phyloP scores from a whole-genome alignment of 2,888 invertebrate species.

The Keiferia lycopersicella region DNA sequence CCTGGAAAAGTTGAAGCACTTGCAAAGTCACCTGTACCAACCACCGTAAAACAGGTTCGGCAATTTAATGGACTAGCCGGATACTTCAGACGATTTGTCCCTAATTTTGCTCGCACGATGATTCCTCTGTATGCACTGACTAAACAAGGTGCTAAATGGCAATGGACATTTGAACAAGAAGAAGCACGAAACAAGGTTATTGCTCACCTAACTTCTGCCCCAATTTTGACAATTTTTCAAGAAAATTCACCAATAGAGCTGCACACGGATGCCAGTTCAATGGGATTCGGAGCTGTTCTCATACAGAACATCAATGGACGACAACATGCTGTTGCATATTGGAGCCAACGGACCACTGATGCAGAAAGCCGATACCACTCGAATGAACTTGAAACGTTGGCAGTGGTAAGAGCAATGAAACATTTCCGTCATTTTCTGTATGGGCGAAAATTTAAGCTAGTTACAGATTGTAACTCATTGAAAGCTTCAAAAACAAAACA shows the following conservation, averaged over 20 bases:
- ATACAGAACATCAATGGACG: conserved; percentile 26
- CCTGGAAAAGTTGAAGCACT: conserved; percentile 42
- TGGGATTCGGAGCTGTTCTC: conserved; percentile 37
- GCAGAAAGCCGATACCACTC: conserved; percentile 34
- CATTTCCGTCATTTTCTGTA: conserved; percentile 31
- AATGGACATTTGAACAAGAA: conserved; percentile 38
- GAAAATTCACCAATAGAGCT: conserved; percentile 32
- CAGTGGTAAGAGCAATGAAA: conserved; percentile 30
- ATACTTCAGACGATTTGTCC: conserved; percentile 35
- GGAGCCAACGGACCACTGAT: conserved; percentile 27
- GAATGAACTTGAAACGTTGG: conserved; percentile 35
- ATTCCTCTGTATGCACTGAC: conserved; percentile 36
- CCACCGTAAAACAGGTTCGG: conserved; percentile 36
- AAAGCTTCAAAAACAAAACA: conserved; percentile 30
- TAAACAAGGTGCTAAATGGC: conserved; percentile 32
- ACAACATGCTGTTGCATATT: conserved; percentile 30
- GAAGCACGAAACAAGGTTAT: conserved; percentile 32
- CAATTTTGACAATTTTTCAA: conserved; percentile 33
- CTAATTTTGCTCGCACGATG: conserved; percentile 35
- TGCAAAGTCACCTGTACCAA: conserved; percentile 38
- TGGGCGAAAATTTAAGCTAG: conserved; percentile 29
- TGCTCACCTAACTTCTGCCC: conserved; percentile 29
- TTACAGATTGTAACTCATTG: conserved; percentile 33
- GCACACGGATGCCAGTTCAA: conserved; percentile 38
- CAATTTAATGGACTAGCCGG: conserved; percentile 37